A percentile compares a stretch with the other conserved stretches of the same genome.
Conservation (phyloP, 2,888 invertebrate species). For the Hirtodrosophila trivittata region DNA sequence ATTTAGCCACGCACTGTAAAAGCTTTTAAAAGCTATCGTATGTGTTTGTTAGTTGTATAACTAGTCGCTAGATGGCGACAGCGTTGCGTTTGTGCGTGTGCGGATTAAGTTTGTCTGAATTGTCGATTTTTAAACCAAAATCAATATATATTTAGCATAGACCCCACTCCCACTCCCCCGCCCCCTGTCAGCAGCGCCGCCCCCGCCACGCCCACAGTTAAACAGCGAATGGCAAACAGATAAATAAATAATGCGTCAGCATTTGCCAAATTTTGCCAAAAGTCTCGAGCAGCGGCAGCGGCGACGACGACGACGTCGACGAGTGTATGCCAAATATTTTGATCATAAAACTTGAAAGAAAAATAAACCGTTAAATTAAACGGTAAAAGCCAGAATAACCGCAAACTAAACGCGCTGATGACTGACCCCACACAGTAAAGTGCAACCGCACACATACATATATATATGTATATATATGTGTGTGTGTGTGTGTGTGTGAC, state of each 20-base stretch:
- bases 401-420: slow-evolving; percentile 14
- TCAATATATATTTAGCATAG: slow-evolving; percentile 20
- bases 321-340: slow-evolving; percentile 43
- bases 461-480: no score
- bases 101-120: slow-evolving; percentile 1
- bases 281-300: slow-evolving; percentile 4
- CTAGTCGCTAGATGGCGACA: slow-evolving; percentile 40
- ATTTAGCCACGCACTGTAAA: slow-evolving; percentile 53
- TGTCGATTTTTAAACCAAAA: slow-evolving; percentile 6
- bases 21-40: slow-evolving; percentile 61
- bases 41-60: not conserved
- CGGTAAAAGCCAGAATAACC: slow-evolving; percentile 9
- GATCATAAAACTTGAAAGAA: slow-evolving; percentile 40
- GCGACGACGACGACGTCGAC: slow-evolving; percentile 12
- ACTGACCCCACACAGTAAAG: not conserved
- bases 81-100: not conserved
- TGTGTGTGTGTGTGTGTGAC: not conserved
- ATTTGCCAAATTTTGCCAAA: slow-evolving; percentile 35
- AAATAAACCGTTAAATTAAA: slow-evolving; percentile 37
- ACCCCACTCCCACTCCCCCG: no score
- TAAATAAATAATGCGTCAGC: slow-evolving; percentile 63
- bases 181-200: slow-evolving; percentile 2
- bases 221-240: slow-evolving; percentile 5
- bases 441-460: not conserved
- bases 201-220: not conserved